A percentile compares a stretch with the other conserved stretches of the same genome.
phyloP scores from a whole-genome alignment of 2,888 invertebrate genomes.

The Tetheella fluctuosa region DNA sequence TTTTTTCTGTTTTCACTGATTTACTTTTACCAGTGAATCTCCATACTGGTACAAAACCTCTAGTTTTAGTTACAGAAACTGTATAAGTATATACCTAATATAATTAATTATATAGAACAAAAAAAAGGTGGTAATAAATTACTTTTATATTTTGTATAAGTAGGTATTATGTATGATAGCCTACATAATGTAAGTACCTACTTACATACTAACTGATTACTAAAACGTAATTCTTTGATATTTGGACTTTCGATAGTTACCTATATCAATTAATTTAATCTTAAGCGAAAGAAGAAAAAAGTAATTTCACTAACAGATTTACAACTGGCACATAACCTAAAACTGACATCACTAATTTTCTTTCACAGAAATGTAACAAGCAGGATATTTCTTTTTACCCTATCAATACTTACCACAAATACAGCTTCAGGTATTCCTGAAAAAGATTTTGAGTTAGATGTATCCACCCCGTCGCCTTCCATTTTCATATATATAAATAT shows the following conservation, averaged over 20 bases:
- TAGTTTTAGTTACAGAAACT: too few relatives aligned
- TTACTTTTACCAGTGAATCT: too few relatives aligned
- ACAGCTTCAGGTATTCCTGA: constrained; percentile 94
- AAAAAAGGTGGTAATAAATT: too few relatives aligned
- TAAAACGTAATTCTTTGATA: background rate
- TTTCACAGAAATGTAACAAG: background rate
- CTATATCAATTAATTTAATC: background rate
- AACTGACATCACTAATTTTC: background rate
- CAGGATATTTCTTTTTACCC: too few relatives aligned
- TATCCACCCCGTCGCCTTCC: constrained; percentile 71
- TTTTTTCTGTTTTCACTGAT: too few relatives aligned
- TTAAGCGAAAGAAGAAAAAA: background rate
- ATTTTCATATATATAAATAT: constrained; percentile 52
- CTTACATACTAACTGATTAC: background rate
- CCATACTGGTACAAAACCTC: too few relatives aligned
- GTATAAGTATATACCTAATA: too few relatives aligned
- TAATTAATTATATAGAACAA: too few relatives aligned
- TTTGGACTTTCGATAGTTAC: background rate
- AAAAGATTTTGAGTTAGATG: constrained; percentile 84
- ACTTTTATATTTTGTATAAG: too few relatives aligned
- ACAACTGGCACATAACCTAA: background rate
- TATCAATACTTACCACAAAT: constrained; percentile 89
- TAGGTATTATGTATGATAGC: too few relatives aligned
- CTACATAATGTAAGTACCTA: too few relatives aligned
- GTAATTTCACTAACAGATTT: background rate